Evolutionary conservation across 2,888 invertebrate species (phyloP), one percentile per base, ranked within the genome.

Genomic region (Theodoxus fluviatilis): DNA sequence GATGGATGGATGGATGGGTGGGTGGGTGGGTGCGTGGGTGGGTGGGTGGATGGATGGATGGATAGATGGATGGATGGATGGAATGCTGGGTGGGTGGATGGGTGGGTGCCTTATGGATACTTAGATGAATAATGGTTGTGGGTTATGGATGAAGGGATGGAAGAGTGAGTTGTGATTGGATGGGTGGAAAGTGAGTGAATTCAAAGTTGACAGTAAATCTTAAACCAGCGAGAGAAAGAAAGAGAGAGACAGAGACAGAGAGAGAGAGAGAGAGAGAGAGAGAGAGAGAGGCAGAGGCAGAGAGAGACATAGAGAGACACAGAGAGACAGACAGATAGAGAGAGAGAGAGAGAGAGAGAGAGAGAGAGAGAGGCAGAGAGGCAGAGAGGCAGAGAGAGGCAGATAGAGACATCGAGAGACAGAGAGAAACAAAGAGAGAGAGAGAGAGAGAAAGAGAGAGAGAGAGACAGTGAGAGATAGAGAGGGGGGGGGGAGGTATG

Each of bases 301-400:
- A 43, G 43, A 43, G 43, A 43, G 43, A 52, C 22, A 52, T n/a
- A 52, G 52, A 52, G 52, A 52, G 52, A 52, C 22, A 52, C 22
- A 52, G 52, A 52, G 52, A 52, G 52, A 52, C 22, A 52, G 52
- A 52, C 22, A 52, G 52, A 52, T n/a, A 52, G 52, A 52, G 52
- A 52, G 52, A 52, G 52, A 52, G 52, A 52, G 52, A 52, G 52
- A 52, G 52, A 52, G 52, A 52, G 52, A 52, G 52, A 52, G 52
- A 52, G 52, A 52, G 52, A 52, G n/a, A 9, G 52, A 52, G n/a
- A 18, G 6, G 25, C 4, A 52, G 52, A 52, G n/a, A 52, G n/a
- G 6, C 22, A 52, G n/a, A 52, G 52, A 52, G 6, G n/a, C 6
- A 52, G 52, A 9, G n/a, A 9, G n/a, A 52, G 7, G 6, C 15